These are phyloP conservation scores for Elegia similella DNA, from an alignment of 2,888 invertebrate genomes.

Conservation along the genomic window DNA sequence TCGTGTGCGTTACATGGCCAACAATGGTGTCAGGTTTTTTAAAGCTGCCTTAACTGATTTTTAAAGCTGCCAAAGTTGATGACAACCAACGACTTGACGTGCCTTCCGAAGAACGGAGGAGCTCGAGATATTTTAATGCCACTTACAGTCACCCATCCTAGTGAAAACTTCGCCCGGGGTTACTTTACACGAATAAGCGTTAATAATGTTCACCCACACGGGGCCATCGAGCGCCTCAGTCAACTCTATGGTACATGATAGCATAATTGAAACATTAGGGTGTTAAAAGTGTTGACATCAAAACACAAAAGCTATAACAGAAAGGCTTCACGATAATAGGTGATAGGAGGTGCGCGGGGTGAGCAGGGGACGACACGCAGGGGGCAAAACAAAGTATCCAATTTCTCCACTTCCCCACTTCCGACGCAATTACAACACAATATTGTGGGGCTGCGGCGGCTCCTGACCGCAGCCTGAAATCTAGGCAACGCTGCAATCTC, in stretches of 20 bases:
- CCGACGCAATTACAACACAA: slow-evolving; percentile 74
- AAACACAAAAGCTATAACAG: slow-evolving; percentile 50
- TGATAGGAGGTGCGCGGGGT: slow-evolving; percentile 37
- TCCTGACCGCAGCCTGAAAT: slow-evolving; percentile 67
- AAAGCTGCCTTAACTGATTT: too few relatives aligned
- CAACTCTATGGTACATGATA: background rate
- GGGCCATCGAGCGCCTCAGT: too few relatives aligned
- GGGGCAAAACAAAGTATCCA: slow-evolving; percentile 69
- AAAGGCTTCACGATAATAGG: slow-evolving; percentile 62
- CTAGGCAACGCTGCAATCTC: slow-evolving; percentile 67
- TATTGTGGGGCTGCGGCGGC: slow-evolving; percentile 57
- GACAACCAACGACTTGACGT: too few relatives aligned
- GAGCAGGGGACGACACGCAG: slow-evolving; percentile 36
- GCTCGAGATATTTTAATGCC: too few relatives aligned
- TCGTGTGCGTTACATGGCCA: too few relatives aligned
- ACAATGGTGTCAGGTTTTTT: too few relatives aligned
- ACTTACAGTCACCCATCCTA: too few relatives aligned
- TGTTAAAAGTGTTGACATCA: background rate
- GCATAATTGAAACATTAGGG: slow-evolving; percentile 8
- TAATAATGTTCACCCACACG: too few relatives aligned
- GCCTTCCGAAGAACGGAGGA: too few relatives aligned
- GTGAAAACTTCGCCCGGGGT: too few relatives aligned
- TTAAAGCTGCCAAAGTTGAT: too few relatives aligned
- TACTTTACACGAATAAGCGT: too few relatives aligned
- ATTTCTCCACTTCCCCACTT: slow-evolving; percentile 75